A percentile compares a stretch with the other conserved stretches of the same genome.
Evolutionary conservation across 2,888 invertebrate species (phyloP).

Genomic region (Hypercompe scribonia): DNA sequence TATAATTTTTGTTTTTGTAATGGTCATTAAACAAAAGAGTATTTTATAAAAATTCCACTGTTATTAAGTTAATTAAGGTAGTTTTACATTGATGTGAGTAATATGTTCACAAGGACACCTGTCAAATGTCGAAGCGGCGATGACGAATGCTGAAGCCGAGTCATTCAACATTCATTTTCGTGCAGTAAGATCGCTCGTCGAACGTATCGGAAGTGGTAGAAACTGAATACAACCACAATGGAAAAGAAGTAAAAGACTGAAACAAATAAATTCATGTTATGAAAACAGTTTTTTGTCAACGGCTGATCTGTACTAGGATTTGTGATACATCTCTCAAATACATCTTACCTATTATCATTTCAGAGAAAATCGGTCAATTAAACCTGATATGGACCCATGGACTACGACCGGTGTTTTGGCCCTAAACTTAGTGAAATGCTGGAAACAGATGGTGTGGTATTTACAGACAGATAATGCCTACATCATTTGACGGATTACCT

Average conservation of each 20-base stretch:
- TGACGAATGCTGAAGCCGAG: constrained; percentile 15
- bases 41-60: constrained; percentile 43
- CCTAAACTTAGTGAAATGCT: too few species aligned
- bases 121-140: constrained; percentile 1
- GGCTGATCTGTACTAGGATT: too few species aligned
- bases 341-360: too few species aligned
- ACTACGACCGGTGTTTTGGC: too few species aligned
- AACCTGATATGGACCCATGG: too few species aligned
- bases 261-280: constrained; percentile 47
- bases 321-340: too few species aligned
- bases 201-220: constrained; percentile 82
- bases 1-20: constrained; percentile 29
- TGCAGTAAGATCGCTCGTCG: constrained; percentile 79
- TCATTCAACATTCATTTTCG: constrained; percentile 74
- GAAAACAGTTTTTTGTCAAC: not conserved
- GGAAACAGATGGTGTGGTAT: too few species aligned
- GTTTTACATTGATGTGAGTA: constrained; percentile 17
- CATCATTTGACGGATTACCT: not conserved
- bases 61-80: constrained; percentile 42
- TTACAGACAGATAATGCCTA: not conserved
- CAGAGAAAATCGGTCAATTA: too few species aligned
- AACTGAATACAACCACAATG: constrained; percentile 79
- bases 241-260: constrained; percentile 80
- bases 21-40: constrained; percentile 39
- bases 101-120: not conserved